A percentile compares a stretch with the other conserved stretches of the same genome.
These are phyloP conservation scores for Platynereis dumerilii DNA, from an alignment of 2,888 invertebrate species.

Conservation along the genomic window DNA sequence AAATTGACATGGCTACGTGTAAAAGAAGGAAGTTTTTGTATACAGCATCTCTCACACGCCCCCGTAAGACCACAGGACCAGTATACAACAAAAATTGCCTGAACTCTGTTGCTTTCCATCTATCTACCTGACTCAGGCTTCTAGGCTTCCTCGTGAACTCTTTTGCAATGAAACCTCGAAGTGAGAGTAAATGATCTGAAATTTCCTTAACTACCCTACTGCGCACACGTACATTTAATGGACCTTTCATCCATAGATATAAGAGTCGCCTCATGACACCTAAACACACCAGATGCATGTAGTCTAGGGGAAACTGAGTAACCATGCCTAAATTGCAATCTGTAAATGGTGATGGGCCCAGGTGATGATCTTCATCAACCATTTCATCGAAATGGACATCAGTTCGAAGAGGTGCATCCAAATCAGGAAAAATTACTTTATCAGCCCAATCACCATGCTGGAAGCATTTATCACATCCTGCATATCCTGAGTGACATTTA, in stretches of 20 bases:
- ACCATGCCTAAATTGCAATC: background rate
- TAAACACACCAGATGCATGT: slow-evolving; percentile 52
- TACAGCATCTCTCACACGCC: slow-evolving; percentile 25
- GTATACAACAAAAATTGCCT: slow-evolving; percentile 47
- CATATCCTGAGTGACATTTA: slow-evolving; percentile 29
- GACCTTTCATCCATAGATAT: slow-evolving; percentile 32
- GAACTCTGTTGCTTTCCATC: slow-evolving; percentile 49
- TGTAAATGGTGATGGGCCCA: background rate
- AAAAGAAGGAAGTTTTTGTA: slow-evolving; percentile 43
- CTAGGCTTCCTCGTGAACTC: slow-evolving; percentile 44
- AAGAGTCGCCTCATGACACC: slow-evolving; percentile 44
- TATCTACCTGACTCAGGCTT: slow-evolving; percentile 36
- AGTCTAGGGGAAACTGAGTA: slow-evolving; percentile 38
- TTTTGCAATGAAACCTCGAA: slow-evolving; percentile 31
- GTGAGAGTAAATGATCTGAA: slow-evolving; percentile 36
- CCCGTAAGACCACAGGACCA: slow-evolving; percentile 38
- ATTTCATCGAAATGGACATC: background rate
- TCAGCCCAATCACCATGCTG: slow-evolving; percentile 23
- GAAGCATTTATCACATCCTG: slow-evolving; percentile 30
- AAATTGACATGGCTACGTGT: slow-evolving; percentile 37
- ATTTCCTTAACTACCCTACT: slow-evolving; percentile 21
- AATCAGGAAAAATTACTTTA: slow-evolving; percentile 4
- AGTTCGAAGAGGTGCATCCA: background rate
- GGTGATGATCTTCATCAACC: background rate
- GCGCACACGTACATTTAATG: slow-evolving; percentile 17